Percentiles rank a stretch among this genome's conserved stretches.
These are phyloP conservation scores for Sinocyclocheilus anophthalmus DNA, from an alignment of 2,113 vertebrate species.

Conservation along the genomic window DNA sequence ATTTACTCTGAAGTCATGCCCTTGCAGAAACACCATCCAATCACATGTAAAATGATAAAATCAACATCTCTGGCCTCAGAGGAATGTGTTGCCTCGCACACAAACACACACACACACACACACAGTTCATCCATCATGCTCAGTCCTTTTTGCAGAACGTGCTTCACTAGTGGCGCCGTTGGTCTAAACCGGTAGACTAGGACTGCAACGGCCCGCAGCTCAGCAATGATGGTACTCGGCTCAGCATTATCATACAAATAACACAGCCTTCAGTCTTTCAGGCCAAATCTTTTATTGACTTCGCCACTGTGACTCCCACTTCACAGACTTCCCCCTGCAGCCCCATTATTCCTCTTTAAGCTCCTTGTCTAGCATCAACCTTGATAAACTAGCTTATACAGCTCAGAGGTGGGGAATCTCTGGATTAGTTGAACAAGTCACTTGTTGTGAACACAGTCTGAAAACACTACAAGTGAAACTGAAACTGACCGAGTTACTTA, in stretches of 20 bases:
- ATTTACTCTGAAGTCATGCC: background rate
- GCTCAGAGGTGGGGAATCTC: background rate
- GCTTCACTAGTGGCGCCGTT: constrained; percentile 23
- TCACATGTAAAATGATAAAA: constrained; percentile 31
- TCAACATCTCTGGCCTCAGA: background rate
- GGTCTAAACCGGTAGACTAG: constrained; percentile 52
- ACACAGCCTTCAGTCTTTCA: constrained; percentile 64
- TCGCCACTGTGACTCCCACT: constrained; percentile 48
- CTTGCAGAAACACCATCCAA: constrained; percentile 4
- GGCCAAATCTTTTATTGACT: constrained; percentile 63
- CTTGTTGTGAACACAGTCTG: background rate
- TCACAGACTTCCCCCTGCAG: constrained; percentile 31
- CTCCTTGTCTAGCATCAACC: constrained; percentile 29
- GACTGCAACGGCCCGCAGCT: constrained; percentile 25
- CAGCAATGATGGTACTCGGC: constrained; percentile 52
- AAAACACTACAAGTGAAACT: background rate
- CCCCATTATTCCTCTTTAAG: constrained; percentile 34
- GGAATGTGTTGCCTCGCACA: background rate
- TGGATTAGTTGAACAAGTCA: constrained; percentile 1
- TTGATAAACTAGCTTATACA: constrained; percentile 25
- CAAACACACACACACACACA: constrained; percentile 1
- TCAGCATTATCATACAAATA: constrained; percentile 69
- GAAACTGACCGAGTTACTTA: background rate
- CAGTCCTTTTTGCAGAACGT: constrained; percentile 37
- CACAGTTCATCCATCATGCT: constrained; percentile 35